Percentiles rank a stretch among this genome's conserved stretches.
phyloP scores from a whole-genome alignment of 2,797 vertebrate species.

The Gastrophryne carolinensis region DNA sequence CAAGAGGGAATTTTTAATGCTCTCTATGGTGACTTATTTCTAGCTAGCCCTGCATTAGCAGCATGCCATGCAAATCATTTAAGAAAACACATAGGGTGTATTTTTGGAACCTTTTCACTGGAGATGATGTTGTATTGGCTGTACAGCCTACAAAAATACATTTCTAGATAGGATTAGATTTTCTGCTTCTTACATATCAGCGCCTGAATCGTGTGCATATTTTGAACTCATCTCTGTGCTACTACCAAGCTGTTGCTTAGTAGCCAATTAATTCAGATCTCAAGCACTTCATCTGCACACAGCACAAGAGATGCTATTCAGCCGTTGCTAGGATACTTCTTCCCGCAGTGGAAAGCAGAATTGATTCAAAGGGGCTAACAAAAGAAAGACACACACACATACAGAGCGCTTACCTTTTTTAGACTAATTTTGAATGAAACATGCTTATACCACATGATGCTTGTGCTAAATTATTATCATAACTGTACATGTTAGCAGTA shows the following conservation, averaged over 20 bases:
- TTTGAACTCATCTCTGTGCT: conserved; percentile 6
- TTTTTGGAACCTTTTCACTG: too few relatives aligned
- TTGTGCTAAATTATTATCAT: background rate
- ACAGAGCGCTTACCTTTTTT: background rate
- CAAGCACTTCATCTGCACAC: conserved; percentile 31
- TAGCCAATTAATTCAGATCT: conserved; percentile 35
- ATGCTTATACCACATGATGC: background rate
- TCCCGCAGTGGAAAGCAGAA: background rate
- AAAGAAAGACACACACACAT: background rate
- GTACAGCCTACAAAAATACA: too few relatives aligned
- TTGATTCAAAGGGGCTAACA: conserved; percentile 4
- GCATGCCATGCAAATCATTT: too few relatives aligned
- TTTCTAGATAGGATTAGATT: background rate
- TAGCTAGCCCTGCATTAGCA: too few relatives aligned
- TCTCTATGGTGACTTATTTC: too few relatives aligned
- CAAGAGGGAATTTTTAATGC: background rate
- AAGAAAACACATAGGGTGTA: too few relatives aligned
- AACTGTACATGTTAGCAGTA: too few relatives aligned
- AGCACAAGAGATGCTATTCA: conserved; percentile 30
- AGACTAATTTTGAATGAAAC: background rate
- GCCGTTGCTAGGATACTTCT: conserved; percentile 30
- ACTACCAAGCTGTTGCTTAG: conserved; percentile 26
- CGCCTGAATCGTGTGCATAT: conserved; percentile 25
- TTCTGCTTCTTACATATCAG: background rate
- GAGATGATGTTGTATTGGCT: too few relatives aligned